Base-by-base conservation (phyloP, 2,888 invertebrate genomes). In the Chironomus tentans region DNA sequence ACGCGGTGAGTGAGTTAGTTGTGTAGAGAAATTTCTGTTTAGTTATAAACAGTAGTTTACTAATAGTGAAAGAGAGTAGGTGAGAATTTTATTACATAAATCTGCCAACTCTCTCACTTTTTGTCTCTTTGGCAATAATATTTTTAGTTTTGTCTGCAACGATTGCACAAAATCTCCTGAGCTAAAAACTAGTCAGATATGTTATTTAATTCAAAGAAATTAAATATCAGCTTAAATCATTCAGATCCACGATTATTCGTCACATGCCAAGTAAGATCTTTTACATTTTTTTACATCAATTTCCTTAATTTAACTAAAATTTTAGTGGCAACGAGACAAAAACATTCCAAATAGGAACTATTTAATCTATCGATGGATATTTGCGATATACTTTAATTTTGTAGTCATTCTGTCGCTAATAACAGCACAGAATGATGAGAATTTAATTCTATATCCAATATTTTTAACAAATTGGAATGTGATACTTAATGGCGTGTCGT, bases 401-500 rank as follows among this genome's bases (percentile, higher is more conserved):
- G 81, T 82, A 28, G 83, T 84, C 15, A 80, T 82, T 48, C 79
- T 80, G 48, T 82, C 84, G 12, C 80, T 83, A 77, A 79, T 80
- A 5, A 77, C 79, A 3, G 78, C 79, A 1, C 18, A 12, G 13
- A 15, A 28, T 4, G 72, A 77, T 7, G 46, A 62, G 2, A 61
- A 72, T 12, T 6, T 72, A 48, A 80, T 79, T 38, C 77, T 79
- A 21, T 84, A 82, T 78, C 82, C 82, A 61, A 84, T 84, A 78
- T 84, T 82, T 77, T 80, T 84, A 79, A 84, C 84, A 77, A 82
- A 84, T 78, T 84, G 83, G 84, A 84, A 84, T n/a, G 81, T 84
- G 38, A 78, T 82, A 78, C 77, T 83, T 79, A 84, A 83, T 77
- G 82, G 82, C 81, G 13, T 82, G 28, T 83, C 83, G 3, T 82